phyloP scores from a whole-genome alignment of 1,140 invertebrate species.

The Drosophila nasuta region DNA sequence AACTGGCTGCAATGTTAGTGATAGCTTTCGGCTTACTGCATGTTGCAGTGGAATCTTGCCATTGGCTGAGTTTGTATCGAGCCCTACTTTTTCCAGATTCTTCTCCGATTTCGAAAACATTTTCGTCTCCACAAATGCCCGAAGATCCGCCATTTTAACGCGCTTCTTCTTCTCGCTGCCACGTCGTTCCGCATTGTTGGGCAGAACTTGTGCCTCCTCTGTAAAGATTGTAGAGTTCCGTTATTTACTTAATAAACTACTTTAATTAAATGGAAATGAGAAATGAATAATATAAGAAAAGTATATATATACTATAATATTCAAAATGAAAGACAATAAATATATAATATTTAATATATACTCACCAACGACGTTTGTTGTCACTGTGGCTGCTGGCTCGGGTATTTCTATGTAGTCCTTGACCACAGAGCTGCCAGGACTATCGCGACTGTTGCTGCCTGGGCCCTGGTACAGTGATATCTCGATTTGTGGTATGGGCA shows the following conservation, averaged over 20 bases:
- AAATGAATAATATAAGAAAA: too few species aligned
- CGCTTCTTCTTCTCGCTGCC: conserved; percentile 93
- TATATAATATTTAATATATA: too few species aligned
- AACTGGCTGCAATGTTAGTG: conserved; percentile 37
- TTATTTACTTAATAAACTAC: too few species aligned
- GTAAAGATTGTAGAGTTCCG: not conserved
- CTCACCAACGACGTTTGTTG: conserved; percentile 67
- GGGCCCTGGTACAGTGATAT: conserved; percentile 93
- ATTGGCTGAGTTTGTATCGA: conserved; percentile 88
- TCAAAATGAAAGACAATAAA: too few species aligned
- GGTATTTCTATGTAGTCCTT: conserved; percentile 92
- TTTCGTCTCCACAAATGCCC: conserved; percentile 96
- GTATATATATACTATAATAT: too few species aligned
- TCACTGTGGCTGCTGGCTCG: conserved; percentile 84
- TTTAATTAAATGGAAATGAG: too few species aligned
- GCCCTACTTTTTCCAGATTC: conserved; percentile 94
- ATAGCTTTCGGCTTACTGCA: conserved; percentile 80
- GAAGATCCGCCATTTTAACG: conserved; percentile 95
- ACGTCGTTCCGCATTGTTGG: conserved; percentile 87
- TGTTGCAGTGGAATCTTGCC: conserved; percentile 82
- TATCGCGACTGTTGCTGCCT: conserved; percentile 89
- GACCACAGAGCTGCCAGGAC: conserved; percentile 84
- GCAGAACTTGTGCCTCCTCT: conserved; percentile 86
- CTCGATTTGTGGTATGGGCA: conserved; percentile 97
- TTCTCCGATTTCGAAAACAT: conserved; percentile 96